Percentiles rank a stretch among this genome's conserved stretches.
These are phyloP conservation scores for Grallaria varia DNA, from an alignment of 2,113 vertebrate species.

Conservation along the genomic window DNA sequence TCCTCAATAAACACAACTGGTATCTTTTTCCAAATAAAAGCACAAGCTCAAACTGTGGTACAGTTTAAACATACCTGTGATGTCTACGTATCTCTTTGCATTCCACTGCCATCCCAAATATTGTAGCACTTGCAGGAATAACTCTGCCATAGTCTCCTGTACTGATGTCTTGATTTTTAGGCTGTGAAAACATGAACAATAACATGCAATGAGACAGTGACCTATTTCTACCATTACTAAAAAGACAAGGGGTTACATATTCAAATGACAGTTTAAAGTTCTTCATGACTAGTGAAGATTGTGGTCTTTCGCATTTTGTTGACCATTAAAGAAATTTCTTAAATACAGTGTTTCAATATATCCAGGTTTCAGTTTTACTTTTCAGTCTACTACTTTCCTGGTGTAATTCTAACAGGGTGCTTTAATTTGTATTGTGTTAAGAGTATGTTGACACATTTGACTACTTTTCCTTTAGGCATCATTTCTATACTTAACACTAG, in stretches of 20 bases:
- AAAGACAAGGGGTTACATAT: not conserved
- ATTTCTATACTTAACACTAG: constrained; percentile 11
- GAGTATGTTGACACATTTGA: not conserved
- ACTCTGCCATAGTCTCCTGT: constrained; percentile 83
- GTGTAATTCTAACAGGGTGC: not conserved
- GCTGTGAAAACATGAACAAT: constrained; percentile 57
- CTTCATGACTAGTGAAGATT: not conserved
- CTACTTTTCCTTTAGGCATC: not conserved
- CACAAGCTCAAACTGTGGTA: not conserved
- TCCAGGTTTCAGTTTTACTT: not conserved
- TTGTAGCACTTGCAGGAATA: constrained; percentile 88
- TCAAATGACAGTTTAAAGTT: not conserved
- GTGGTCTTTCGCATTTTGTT: not conserved
- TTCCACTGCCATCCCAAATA: constrained; percentile 92
- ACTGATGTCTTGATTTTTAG: constrained; percentile 49
- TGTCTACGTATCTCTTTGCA: constrained; percentile 91
- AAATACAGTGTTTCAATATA: not conserved
- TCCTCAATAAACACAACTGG: not conserved
- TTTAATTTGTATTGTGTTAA: not conserved
- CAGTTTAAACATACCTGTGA: constrained; percentile 81
- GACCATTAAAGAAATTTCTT: not conserved
- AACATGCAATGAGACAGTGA: not conserved
- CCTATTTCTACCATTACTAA: not conserved
- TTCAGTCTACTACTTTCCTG: not conserved
- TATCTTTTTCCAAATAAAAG: not conserved